phyloP scores from a whole-genome alignment of 2,888 invertebrate species.

The Dryadula phaetusa region DNA sequence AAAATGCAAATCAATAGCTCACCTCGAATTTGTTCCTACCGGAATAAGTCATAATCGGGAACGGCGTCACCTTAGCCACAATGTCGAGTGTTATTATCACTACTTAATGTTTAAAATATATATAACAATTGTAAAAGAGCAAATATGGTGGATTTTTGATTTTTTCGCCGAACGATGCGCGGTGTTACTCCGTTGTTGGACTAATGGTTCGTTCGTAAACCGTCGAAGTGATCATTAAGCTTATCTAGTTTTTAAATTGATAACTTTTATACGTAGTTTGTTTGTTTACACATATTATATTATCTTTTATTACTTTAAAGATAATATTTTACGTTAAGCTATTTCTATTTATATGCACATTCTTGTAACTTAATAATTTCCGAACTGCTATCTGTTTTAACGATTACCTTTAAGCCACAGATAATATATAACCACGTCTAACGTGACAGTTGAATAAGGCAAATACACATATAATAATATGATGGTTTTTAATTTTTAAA shows the following conservation, averaged over 20 bases:
- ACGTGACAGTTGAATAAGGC: background rate
- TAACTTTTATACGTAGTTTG: background rate
- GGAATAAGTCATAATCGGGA: conserved; percentile 85
- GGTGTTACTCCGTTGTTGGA: conserved; percentile 40
- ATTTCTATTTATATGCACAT: background rate
- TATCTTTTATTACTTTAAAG: background rate
- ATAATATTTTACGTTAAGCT: background rate
- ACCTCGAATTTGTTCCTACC: conserved; percentile 87
- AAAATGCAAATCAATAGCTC: conserved; percentile 59
- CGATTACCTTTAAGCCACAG: background rate
- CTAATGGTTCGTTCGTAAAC: conserved; percentile 42
- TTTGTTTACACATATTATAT: background rate
- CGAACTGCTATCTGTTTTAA: conserved; percentile 21
- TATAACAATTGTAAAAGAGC: conserved; percentile 33
- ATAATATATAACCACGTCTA: background rate
- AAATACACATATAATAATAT: too few relatives aligned
- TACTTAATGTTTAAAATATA: conserved; percentile 11
- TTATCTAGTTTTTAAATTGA: background rate
- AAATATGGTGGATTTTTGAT: conserved; percentile 45
- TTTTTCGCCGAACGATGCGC: conserved; percentile 44
- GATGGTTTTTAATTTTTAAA: too few relatives aligned
- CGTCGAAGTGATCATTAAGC: background rate
- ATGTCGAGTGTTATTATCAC: conserved; percentile 62
- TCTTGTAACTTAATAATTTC: background rate
- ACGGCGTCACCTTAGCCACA: conserved; percentile 81